A percentile compares a stretch with the other conserved stretches of the same genome.
These are phyloP conservation scores for Aldrovandia affinis DNA, from an alignment of 2,797 vertebrate genomes.

Conservation along the genomic window DNA sequence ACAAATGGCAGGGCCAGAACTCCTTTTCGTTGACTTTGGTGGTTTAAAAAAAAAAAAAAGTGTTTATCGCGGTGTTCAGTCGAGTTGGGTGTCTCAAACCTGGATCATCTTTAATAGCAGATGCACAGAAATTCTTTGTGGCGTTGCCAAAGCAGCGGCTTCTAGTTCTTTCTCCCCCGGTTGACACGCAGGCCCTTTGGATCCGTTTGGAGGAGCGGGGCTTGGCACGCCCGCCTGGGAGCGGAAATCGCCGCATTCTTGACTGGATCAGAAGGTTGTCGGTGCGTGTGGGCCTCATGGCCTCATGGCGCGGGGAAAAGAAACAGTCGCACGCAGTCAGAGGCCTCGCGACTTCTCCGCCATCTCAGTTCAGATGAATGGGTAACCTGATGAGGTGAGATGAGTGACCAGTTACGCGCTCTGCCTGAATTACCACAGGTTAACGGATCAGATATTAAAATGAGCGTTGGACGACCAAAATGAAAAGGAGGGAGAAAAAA, in stretches of 20 bases:
- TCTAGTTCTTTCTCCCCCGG: constrained; percentile 13
- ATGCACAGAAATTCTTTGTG: neutral
- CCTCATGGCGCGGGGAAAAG: constrained; percentile 12
- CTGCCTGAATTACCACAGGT: neutral
- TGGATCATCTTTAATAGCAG: constrained; percentile 3
- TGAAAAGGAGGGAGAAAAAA: neutral
- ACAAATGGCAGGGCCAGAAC: neutral
- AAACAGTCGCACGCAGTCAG: neutral
- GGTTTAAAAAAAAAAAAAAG: constrained; percentile 3
- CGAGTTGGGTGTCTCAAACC: constrained; percentile 21
- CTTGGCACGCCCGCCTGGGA: constrained; percentile 30
- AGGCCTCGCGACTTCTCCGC: neutral
- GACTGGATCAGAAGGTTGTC: neutral
- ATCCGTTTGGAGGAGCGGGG: neutral
- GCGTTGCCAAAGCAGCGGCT: constrained; percentile 26
- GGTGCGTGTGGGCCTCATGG: constrained; percentile 1
- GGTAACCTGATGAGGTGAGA: neutral
- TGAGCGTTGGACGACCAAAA: neutral
- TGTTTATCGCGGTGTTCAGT: constrained; percentile 25
- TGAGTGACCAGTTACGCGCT: neutral
- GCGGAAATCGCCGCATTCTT: constrained; percentile 19
- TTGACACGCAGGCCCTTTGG: constrained; percentile 32
- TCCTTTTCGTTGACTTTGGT: constrained; percentile 16
- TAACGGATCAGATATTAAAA: neutral
- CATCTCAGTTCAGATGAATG: neutral